Conservation (phyloP, 2,888 invertebrate genomes). For the Coenonympha glycerion region DNA sequence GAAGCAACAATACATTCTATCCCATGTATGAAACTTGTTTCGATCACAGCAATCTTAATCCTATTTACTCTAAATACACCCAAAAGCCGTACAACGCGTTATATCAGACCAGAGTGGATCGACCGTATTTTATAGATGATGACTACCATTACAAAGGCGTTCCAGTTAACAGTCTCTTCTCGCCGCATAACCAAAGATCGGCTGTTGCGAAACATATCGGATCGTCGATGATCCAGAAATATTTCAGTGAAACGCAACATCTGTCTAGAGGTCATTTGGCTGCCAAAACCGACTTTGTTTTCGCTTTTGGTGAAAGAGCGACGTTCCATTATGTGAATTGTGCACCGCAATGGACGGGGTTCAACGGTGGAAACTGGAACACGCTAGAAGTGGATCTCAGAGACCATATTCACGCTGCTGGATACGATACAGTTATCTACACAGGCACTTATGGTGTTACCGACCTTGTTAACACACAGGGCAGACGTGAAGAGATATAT, state of each 20-base stretch:
- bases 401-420: slow-evolving; percentile 47
- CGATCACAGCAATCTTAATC: slow-evolving; percentile 41
- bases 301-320: slow-evolving; percentile 75
- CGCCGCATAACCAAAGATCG: slow-evolving; percentile 45
- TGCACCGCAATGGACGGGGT: slow-evolving; percentile 81
- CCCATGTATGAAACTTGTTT: slow-evolving; percentile 63
- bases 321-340: slow-evolving; percentile 81
- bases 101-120: slow-evolving; percentile 54
- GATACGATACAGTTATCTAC: slow-evolving; percentile 63
- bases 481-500: slow-evolving; percentile 51
- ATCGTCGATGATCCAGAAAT: slow-evolving; percentile 39
- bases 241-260: slow-evolving; percentile 54
- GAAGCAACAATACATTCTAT: slow-evolving; percentile 44
- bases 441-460: slow-evolving; percentile 78
- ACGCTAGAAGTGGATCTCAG: slow-evolving; percentile 67
- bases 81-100: slow-evolving; percentile 60
- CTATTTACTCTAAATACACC: slow-evolving; percentile 57
- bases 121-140: slow-evolving; percentile 56
- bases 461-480: slow-evolving; percentile 62
- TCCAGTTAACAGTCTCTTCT: slow-evolving; percentile 51
- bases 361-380: slow-evolving; percentile 78
- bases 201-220: slow-evolving; percentile 52
- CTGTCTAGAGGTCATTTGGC: slow-evolving; percentile 79
- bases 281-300: slow-evolving; percentile 79
- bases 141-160: slow-evolving; percentile 40